These are phyloP conservation scores for Ips nitidus DNA, from an alignment of 1,140 invertebrate species.

Conservation along the genomic window DNA sequence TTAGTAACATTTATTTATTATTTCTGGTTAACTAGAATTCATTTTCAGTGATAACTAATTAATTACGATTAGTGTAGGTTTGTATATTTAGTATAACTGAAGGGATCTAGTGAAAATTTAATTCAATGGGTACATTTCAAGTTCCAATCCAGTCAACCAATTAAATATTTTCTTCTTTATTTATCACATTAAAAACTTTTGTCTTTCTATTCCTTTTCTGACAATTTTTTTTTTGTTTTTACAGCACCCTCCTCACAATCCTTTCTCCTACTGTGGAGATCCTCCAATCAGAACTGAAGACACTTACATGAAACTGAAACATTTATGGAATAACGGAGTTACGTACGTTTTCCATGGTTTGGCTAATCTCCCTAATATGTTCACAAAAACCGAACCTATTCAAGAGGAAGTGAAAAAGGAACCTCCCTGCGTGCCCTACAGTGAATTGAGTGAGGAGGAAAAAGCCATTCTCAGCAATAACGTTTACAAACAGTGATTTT, in stretches of 20 bases:
- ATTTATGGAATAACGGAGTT: conserved; percentile 36
- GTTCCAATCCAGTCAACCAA: no score
- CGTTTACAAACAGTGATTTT: background rate
- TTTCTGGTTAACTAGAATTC: no score
- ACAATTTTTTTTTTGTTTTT: conserved; percentile 3
- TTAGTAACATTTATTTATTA: no score
- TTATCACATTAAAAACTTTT: no score
- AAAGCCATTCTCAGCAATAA: background rate
- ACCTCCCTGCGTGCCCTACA: background rate
- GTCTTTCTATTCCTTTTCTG: background rate
- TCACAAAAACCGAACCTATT: background rate
- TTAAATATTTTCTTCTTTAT: no score
- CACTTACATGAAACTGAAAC: conserved; percentile 31
- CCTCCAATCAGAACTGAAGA: conserved; percentile 35
- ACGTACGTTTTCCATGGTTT: conserved; percentile 29
- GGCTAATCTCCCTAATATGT: conserved; percentile 34
- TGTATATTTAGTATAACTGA: no score
- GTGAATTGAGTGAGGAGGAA: background rate
- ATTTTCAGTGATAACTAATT: no score
- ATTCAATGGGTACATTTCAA: no score
- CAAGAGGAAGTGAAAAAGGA: background rate
- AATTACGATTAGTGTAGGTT: no score
- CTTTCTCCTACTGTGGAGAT: conserved; percentile 33
- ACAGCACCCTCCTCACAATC: conserved; percentile 19
- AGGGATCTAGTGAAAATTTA: no score